Conservation (phyloP, 37 sponge, comb jelly and placozoan genomes). For the Tethya wilhelma region DNA sequence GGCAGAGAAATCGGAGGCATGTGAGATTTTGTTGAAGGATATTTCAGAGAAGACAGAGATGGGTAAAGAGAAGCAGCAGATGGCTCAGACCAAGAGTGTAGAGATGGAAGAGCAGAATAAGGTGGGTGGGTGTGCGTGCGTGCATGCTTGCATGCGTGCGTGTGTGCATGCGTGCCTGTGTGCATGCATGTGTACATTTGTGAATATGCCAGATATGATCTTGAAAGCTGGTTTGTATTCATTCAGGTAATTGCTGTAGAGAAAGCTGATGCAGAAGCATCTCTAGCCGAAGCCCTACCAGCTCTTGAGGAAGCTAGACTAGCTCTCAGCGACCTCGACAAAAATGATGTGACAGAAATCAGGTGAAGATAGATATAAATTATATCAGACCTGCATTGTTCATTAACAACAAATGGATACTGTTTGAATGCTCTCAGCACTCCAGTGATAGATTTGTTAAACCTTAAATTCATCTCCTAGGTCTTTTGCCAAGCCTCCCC, state of each 20-base stretch:
- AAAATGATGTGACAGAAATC: constrained; percentile 96
- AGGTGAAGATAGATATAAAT: constrained; percentile 52
- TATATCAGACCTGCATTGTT: neutral
- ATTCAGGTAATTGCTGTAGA: constrained; percentile 77
- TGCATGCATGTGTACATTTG: neutral
- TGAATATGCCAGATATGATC: neutral
- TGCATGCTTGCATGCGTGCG: neutral
- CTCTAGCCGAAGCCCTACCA: constrained; percentile 92
- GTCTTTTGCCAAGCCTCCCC: constrained; percentile 98
- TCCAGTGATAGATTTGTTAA: neutral
- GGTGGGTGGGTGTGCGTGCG: constrained; percentile 2
- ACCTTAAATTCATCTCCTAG: constrained; percentile 9
- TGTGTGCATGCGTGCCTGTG: neutral
- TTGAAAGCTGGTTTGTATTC: neutral
- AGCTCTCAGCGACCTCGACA: constrained; percentile 95
- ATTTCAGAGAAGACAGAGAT: constrained; percentile 81
- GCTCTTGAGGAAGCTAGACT: constrained; percentile 96
- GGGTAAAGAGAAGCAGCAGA: constrained; percentile 90
- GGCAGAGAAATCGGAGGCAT: constrained; percentile 85
- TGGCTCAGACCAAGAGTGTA: constrained; percentile 92
- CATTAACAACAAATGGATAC: neutral
- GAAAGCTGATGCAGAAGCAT: constrained; percentile 92
- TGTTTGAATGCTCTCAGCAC: neutral
- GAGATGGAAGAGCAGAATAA: constrained; percentile 99
- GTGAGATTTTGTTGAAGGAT: constrained; percentile 89